Base-by-base conservation (phyloP, 30 jellyfish, hydroid and myxozoan species). In the Cassiopea xamachana region DNA sequence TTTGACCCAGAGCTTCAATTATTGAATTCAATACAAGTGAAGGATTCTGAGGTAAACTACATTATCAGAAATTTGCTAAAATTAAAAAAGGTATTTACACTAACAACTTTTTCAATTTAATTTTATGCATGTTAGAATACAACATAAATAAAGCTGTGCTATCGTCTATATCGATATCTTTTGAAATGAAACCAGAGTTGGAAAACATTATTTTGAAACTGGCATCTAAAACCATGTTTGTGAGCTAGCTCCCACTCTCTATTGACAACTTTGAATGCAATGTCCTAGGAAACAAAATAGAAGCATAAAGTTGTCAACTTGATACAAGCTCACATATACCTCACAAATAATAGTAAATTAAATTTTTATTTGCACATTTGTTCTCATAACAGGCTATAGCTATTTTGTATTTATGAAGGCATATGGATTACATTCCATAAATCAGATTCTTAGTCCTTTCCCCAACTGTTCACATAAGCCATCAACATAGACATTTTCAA, bases 121-220 rank as follows among this genome's bases (percentile, higher is more conserved):
- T 43, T 14, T 16, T 27, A 9, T 55, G 15, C 8, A 17, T 64
- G 8, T 14, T 2, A 64, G 43, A 64, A 64, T 64, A 27, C 74
- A 4, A 8, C 51, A 2, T 71, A n/a, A 71, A 71, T n/a, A 15
- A 12, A 12, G 27, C 4, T 6, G 55, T 71, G 55, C 27, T 71
- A 96, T 81, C 99, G 85, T 75, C 99, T 90, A 93, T 96, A 96
- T 19, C 99, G 92, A 86, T 96, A 96, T 81, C 99, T 89, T 71
- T 97, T 97, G 97, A 97, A 97, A 76, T 97, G 98, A 88, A 97
- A 97, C 97, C 98, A 97, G 44, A 97, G 96, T 77, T 97, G 99
- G 78, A 97, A 97, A n/a, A 94, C 97, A 87, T 97, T 97, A 83
- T 97, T 97, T 68, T 93, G 97, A 84, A 97, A 97, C 73, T 97